Evolutionary conservation across 1,140 invertebrate species (phyloP), one percentile per base, ranked within the genome.

Genomic region (Camponotus vicinus): DNA sequence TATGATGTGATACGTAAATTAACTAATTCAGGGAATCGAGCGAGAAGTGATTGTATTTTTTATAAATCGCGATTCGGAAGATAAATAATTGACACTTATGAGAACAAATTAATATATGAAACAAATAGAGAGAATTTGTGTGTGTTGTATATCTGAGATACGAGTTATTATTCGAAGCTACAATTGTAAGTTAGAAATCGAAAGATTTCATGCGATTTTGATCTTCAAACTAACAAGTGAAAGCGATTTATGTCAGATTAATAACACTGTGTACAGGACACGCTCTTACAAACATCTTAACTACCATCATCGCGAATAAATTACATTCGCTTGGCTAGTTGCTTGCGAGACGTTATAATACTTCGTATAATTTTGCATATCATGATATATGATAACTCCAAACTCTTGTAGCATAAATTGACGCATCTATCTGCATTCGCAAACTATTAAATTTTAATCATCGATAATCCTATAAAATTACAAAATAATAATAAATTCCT

Each of bases 1-100:
- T n/a, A 45, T 21, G 77, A 79, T 40, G 77, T 21, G 77, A 69
- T 64, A 27, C 42, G 45, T 40, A 52, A 45, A 80, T 80, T 70
- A 55, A 55, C n/a, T 32, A 32, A 70, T 13, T 70, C 34, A 8
- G 5, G 77, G 8, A 18, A 55, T 69, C n/a, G n/a, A 27, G n/a
- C 34, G 37, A 40, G 9, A 21, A 52, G 76, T 40, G 13, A 27
- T n/a, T 8, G 34, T 9, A 11, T 34, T 11, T 34, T 13, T 40
- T 52, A 40, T 70, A 49, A 13, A 52, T 52, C 15, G 15, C n/a
- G 7, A 9, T 55, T 9, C 13, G 15, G n/a, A n/a, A 52, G 40
- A 18, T 27, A 40, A 37, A n/a, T 18, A 45, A 18, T 11, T 18
- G 63, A 40, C 18, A 52, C 6, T 69, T 32, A 13, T 21, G 42